Evolutionary conservation across 2,113 vertebrate species (phyloP).

Genomic region (Picathartes gymnocephalus): DNA sequence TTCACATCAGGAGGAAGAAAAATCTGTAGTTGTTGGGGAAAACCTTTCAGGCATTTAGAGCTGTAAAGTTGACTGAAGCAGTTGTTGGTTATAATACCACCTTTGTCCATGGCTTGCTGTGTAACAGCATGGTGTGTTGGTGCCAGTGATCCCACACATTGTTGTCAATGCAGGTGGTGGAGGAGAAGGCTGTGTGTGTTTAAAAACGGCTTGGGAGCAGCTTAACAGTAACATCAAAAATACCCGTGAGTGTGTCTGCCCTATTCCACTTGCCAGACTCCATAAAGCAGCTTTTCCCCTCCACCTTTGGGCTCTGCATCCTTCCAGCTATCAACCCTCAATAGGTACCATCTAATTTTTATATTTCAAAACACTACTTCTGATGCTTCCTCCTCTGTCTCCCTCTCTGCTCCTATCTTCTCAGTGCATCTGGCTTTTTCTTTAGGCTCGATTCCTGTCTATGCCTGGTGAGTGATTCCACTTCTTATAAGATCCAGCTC

Average conservation of each 20-base stretch:
- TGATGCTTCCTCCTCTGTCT: neutral
- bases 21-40: constrained; percentile 52
- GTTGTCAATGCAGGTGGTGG: neutral
- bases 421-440: neutral
- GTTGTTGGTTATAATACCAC: neutral
- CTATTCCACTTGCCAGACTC: neutral
- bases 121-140: neutral
- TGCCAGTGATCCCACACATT: neutral
- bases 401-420: neutral
- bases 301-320: neutral
- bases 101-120: neutral
- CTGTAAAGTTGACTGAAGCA: neutral
- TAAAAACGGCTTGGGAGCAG: neutral
- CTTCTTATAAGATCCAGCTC: neutral
- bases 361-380: neutral
- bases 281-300: neutral
- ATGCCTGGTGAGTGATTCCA: neutral
- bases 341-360: neutral
- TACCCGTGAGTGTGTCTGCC: neutral
- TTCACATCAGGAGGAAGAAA: constrained; percentile 38
- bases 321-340: neutral
- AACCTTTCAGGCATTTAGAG: constrained; percentile 6
- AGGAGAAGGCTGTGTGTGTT: neutral
- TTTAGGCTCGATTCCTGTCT: neutral
- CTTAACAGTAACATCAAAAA: neutral